These are phyloP conservation scores for Amiota mariae DNA, from an alignment of 2,888 invertebrate species.

Conservation along the genomic window DNA sequence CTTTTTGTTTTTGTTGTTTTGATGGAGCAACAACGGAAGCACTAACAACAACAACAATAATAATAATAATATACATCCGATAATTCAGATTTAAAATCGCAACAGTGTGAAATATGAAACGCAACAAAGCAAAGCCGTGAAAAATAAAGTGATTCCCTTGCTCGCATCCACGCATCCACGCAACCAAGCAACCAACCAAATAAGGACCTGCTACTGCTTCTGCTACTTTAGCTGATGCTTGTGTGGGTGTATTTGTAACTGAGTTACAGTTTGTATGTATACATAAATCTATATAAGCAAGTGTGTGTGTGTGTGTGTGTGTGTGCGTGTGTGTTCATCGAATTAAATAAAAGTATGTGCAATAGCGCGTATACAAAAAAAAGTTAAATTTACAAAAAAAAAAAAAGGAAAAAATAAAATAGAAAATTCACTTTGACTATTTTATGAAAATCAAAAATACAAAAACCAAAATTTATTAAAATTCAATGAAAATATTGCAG, in stretches of 20 bases:
- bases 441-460: neutral
- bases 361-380: constrained; percentile 39
- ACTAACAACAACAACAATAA: neutral
- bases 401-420: neutral
- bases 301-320: constrained; percentile 18
- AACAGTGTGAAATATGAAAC: constrained; percentile 10
- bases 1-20: neutral
- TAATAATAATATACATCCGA: no score
- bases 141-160: no score
- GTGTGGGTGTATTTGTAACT: neutral
- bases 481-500: neutral
- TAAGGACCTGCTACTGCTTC: neutral
- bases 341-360: constrained; percentile 63
- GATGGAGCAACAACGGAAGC: constrained; percentile 2
- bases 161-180: neutral
- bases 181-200: neutral
- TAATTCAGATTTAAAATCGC: constrained; percentile 1
- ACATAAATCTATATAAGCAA: no score
- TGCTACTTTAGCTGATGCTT: no score
- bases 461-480: constrained; percentile 8
- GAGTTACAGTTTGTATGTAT: constrained; percentile 5
- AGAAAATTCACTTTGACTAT: neutral
- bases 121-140: neutral
- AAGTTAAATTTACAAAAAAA: no score
- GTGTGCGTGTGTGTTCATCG: constrained; percentile 54